phyloP scores from a whole-genome alignment of 2,888 invertebrate species.

The Limulus polyphemus region DNA sequence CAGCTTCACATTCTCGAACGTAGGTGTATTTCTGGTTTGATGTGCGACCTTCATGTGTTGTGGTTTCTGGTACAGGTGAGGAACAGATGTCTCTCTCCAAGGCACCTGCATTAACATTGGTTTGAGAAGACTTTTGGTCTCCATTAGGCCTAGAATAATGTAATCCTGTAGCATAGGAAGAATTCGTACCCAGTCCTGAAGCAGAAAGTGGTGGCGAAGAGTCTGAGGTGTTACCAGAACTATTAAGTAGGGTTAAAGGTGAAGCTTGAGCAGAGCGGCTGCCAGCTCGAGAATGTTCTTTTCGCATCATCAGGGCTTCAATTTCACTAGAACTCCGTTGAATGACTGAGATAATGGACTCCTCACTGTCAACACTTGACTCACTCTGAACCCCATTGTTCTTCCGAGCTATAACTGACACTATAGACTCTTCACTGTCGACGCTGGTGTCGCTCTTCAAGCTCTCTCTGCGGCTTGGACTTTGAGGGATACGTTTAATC shows the following conservation, averaged over 20 bases:
- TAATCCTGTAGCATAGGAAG: too few relatives aligned
- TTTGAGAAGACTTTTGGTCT: too few relatives aligned
- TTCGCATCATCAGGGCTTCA: slow-evolving; percentile 10
- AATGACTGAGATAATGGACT: slow-evolving; percentile 84
- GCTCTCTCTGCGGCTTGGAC: slow-evolving; percentile 17
- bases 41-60: too few relatives aligned
- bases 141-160: too few relatives aligned
- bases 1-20: too few relatives aligned
- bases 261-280: slow-evolving; percentile 23
- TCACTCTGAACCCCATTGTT: slow-evolving; percentile 74
- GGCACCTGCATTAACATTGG: too few relatives aligned
- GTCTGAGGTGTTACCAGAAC: slow-evolving; percentile 8
- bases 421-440: slow-evolving; percentile 27
- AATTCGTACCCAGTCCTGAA: too few relatives aligned
- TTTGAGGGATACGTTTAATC: slow-evolving; percentile 12
- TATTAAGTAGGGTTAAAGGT: slow-evolving; percentile 19
- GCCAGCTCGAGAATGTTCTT: slow-evolving; percentile 12
- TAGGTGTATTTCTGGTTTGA: too few relatives aligned
- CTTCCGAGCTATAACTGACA: slow-evolving; percentile 30
- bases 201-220: slow-evolving; percentile 15
- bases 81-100: too few relatives aligned
- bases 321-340: slow-evolving; percentile 21
- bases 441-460: slow-evolving; percentile 25
- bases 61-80: too few relatives aligned
- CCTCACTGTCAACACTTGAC: slow-evolving; percentile 85